phyloP scores from a whole-genome alignment of 1,140 invertebrate genomes.

The Lepidurus apus region DNA sequence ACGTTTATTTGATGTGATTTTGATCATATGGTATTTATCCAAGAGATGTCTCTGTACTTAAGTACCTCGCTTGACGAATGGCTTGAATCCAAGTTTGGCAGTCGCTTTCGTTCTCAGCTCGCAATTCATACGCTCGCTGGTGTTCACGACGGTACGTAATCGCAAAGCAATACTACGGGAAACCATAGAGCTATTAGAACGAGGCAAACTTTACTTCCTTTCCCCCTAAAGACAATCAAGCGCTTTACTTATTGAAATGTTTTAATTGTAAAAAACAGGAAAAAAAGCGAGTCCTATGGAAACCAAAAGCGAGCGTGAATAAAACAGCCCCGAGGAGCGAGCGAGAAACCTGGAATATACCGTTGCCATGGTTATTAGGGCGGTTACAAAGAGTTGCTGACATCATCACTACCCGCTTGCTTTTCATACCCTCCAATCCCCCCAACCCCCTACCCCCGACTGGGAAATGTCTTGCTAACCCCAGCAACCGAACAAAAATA shows the following conservation, averaged over 20 bases:
- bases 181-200: conserved; percentile 30
- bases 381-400: conserved; percentile 19
- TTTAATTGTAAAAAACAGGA: background rate
- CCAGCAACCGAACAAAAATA: background rate
- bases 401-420: conserved; percentile 24
- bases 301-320: conserved; percentile 2
- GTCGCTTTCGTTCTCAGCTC: conserved; percentile 73
- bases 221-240: background rate
- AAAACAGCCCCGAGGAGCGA: conserved; percentile 13
- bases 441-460: background rate
- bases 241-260: background rate
- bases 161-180: conserved; percentile 75
- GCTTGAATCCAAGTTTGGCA: conserved; percentile 87
- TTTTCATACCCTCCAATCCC: background rate
- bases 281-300: background rate
- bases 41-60: background rate
- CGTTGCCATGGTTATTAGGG: background rate
- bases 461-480: background rate
- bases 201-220: conserved; percentile 22
- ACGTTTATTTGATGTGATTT: too few species aligned
- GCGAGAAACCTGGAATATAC: background rate
- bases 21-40: background rate
- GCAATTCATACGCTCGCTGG: conserved; percentile 79
- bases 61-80: conserved; percentile 74
- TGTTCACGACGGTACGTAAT: conserved; percentile 82